Conservation (phyloP, 2,797 vertebrate species). For the Tenualosa thibaudeaui region DNA sequence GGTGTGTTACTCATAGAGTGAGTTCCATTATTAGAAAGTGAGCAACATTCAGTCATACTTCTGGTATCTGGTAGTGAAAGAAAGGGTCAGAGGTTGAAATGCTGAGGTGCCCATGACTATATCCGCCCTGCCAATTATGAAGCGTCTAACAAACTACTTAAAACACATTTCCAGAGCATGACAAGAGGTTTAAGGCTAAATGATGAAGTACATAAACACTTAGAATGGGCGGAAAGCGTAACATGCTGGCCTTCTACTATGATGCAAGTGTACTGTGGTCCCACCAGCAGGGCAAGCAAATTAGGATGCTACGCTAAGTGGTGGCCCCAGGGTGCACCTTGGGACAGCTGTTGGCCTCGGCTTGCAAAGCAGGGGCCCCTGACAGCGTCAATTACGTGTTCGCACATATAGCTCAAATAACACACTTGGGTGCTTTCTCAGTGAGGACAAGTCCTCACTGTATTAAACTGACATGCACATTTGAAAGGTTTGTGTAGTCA, state of each 20-base stretch:
- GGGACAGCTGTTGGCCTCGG: conserved; percentile 43
- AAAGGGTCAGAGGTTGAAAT: conserved; percentile 12
- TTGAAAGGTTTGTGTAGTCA: not conserved
- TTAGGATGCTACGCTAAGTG: conserved; percentile 21
- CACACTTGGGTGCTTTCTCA: not conserved
- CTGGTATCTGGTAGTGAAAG: conserved; percentile 19
- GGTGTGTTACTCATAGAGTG: not conserved
- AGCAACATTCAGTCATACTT: not conserved
- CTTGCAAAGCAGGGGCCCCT: conserved; percentile 26
- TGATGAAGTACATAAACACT: not conserved
- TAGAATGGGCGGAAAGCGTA: not conserved
- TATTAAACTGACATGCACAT: not conserved
- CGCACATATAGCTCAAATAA: conserved; percentile 21
- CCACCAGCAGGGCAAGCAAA: conserved; percentile 30
- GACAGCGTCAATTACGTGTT: conserved; percentile 37
- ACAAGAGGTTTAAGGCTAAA: not conserved
- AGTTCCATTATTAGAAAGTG: conserved; percentile 17
- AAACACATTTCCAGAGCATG: not conserved
- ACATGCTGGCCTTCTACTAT: not conserved
- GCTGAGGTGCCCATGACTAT: not conserved
- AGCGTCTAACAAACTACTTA: not conserved
- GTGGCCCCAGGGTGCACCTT: conserved; percentile 24
- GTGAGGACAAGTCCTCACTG: conserved; percentile 20
- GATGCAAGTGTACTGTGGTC: not conserved
- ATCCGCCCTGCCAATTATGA: not conserved